These are phyloP conservation scores for Takifugu bimaculatus DNA, from an alignment of 2,113 vertebrate genomes.

Conservation along the genomic window DNA sequence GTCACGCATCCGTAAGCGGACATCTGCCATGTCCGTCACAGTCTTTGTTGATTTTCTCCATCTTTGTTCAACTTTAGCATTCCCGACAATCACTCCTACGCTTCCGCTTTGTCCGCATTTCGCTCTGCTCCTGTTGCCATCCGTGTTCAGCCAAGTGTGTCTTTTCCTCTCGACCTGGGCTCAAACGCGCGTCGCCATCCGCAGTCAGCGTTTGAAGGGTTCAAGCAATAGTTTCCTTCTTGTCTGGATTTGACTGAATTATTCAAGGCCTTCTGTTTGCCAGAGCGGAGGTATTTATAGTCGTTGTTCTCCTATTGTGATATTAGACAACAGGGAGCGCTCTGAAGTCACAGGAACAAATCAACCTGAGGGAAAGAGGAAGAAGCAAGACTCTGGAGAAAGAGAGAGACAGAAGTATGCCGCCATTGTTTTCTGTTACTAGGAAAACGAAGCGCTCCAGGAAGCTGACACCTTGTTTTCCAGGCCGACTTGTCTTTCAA, in stretches of 20 bases:
- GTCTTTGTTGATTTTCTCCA: no score
- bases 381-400: constrained; percentile 24
- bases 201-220: constrained; percentile 32
- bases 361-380: constrained; percentile 24
- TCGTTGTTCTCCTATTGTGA: constrained; percentile 42
- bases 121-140: not conserved
- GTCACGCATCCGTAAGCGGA: no score
- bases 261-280: constrained; percentile 57
- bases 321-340: constrained; percentile 23
- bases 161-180: constrained; percentile 36
- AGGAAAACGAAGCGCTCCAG: constrained; percentile 26
- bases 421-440: constrained; percentile 42
- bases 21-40: no score
- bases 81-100: not conserved
- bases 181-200: constrained; percentile 15
- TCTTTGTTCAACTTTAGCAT: not conserved
- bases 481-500: not conserved
- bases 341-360: constrained; percentile 48
- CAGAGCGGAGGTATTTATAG: constrained; percentile 65
- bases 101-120: not conserved
- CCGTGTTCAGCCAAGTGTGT: constrained; percentile 8
- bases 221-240: constrained; percentile 40
- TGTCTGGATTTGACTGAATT: constrained; percentile 57
- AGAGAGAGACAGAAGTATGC: constrained; percentile 27
- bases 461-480: constrained; percentile 17